Evolutionary conservation across 1,140 invertebrate genomes (phyloP), one percentile per base, ranked within the genome.

Genomic region (Drosophila baimaii): DNA sequence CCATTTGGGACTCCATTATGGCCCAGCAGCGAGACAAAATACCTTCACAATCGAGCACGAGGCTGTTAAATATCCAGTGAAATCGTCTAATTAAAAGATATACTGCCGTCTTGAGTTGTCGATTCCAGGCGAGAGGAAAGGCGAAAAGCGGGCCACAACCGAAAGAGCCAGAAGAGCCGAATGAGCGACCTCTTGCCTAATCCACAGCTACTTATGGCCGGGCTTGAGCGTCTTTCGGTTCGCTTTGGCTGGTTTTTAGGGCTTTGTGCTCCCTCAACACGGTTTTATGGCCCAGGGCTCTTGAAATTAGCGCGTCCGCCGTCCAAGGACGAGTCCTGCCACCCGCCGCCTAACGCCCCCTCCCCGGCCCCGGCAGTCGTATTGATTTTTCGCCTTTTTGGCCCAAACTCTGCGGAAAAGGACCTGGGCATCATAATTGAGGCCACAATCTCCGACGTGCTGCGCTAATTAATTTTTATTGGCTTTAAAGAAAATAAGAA

Each of bases 391-490:
- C 35, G 65, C 47, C 46, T 47, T 54, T 52, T 39, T 39, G 39
- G 37, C 54, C 54, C 31, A 56, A 56, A 77, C 66, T 81, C 64
- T 56, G 51, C 39, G 33, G 43, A 44, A 33, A 33, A 21, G 43
- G 52, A 44, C 33, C 56, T 37, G 52, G 19, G 62, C 66, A 65
- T 74, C 66, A 85, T 84, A 85, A 85, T 84, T 84, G 79, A 81
- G 59, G 73, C 63, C 68, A 58, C 52, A 63, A 81, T 76, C 79
- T 81, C 61, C 63, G 64, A 65, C 63, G 64, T 65, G 59, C 39
- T 51, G 54, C 47, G 52, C 64, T 81, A 85, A 84, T 84, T 84
- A 84, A 84, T 81, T 84, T 84, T 80, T 81, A 84, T 84, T 80
- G 81, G 31, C 61, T 73, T 79, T 80, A 85, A 73, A 80, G 62